Evolutionary conservation across 2,888 invertebrate species (phyloP).

Genomic region (Argynnis bischoffii): DNA sequence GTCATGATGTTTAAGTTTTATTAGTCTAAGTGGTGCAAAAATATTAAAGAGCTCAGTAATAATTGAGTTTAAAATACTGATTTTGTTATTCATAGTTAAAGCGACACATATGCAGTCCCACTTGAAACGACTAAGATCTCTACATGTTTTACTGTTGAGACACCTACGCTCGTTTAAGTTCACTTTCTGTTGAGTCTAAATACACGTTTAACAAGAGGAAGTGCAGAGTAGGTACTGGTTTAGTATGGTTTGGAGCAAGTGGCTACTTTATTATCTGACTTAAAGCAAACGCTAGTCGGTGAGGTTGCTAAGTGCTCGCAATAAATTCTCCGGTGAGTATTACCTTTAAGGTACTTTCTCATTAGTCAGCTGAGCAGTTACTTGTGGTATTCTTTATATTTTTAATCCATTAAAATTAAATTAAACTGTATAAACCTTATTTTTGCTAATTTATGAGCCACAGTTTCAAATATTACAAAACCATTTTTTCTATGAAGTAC

Average conservation of each 20-base stretch:
- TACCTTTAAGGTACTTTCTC: conserved; percentile 68
- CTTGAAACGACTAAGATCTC: no score
- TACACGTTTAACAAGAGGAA: conserved; percentile 1
- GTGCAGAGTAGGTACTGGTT: conserved; percentile 31
- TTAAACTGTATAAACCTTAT: not conserved
- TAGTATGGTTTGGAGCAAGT: conserved; percentile 52
- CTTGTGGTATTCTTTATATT: conserved; percentile 33
- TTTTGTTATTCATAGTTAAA: no score
- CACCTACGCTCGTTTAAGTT: not conserved
- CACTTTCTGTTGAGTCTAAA: not conserved
- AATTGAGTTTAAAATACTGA: no score
- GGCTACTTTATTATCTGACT: conserved; percentile 56
- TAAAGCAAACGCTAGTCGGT: conserved; percentile 56
- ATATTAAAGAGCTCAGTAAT: no score
- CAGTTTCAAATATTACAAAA: conserved; percentile 51
- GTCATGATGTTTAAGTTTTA: no score
- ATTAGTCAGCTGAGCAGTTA: conserved; percentile 51
- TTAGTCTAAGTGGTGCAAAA: no score
- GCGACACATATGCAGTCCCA: no score
- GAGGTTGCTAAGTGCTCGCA: conserved; percentile 68
- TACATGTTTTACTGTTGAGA: no score
- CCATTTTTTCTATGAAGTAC: not conserved
- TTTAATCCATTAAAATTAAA: conserved; percentile 23
- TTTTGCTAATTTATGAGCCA: conserved; percentile 25
- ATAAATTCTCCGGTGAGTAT: conserved; percentile 67